phyloP scores from a whole-genome alignment of 1,140 invertebrate genomes.

The Manduca sexta region DNA sequence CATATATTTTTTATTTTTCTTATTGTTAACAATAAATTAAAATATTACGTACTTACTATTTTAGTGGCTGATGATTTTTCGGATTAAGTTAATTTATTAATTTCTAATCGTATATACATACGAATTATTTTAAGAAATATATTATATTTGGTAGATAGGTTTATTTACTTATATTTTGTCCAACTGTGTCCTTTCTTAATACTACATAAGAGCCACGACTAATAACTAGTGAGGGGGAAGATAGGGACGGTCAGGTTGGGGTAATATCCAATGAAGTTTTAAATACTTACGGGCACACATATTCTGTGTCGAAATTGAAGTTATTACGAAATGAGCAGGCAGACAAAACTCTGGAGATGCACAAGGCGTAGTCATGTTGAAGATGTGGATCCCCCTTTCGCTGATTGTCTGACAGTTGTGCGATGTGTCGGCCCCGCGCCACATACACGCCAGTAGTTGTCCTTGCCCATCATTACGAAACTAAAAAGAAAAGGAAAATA shows the following conservation, averaged over 20 bases:
- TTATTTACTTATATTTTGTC: not conserved
- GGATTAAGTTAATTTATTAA: not conserved
- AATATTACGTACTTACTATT: too few species aligned
- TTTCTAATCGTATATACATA: not conserved
- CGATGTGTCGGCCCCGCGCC: slow-evolving; percentile 50
- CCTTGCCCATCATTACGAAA: slow-evolving; percentile 55
- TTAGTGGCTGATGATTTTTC: too few species aligned
- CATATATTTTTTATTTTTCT: slow-evolving; percentile 15
- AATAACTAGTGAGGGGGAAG: too few species aligned
- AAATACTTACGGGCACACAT: slow-evolving; percentile 51
- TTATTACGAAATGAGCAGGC: slow-evolving; percentile 45
- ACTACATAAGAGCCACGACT: too few species aligned
- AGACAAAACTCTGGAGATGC: slow-evolving; percentile 50
- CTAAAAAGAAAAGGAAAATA: slow-evolving; percentile 26
- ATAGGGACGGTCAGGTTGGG: too few species aligned
- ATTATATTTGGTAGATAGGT: not conserved
- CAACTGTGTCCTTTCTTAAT: too few species aligned
- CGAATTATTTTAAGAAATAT: not conserved
- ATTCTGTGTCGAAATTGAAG: slow-evolving; percentile 35
- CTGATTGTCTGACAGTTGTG: slow-evolving; percentile 42
- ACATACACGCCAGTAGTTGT: slow-evolving; percentile 42
- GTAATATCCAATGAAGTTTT: not conserved
- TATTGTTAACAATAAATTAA: not conserved
- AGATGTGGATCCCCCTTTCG: slow-evolving; percentile 36
- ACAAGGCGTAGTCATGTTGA: slow-evolving; percentile 54